Evolutionary conservation across 1,140 invertebrate species (phyloP), one percentile per base, ranked within the genome.

Genomic region (Halyomorpha halys): DNA sequence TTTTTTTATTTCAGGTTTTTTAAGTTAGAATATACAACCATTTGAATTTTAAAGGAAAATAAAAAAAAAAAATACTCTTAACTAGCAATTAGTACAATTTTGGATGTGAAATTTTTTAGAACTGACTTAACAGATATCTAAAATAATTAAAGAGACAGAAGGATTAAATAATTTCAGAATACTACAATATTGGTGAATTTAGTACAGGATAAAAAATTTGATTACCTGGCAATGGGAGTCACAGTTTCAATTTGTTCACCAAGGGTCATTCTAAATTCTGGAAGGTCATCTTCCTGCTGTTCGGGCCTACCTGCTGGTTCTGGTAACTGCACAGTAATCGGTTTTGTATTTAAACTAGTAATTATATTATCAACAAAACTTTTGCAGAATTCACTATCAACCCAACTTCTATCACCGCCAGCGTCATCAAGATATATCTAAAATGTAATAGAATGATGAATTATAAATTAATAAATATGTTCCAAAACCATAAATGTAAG

Each of bases 351-450:
- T 74, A 97, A 94, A 13, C 90, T 91, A 0, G 87, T 89, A 47
- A 86, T 76, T 63, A 98, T 89, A 74, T 97, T 98, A 68, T 96
- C 92, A 0, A 95, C 89, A 77, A 97, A 91, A 34, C 84, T 84
- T 73, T 90, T 88, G 74, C 93, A 97, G 73, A 93, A 88, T 13
- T 91, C 83, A 70, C 88, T 85, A 73, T 97, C 94, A 9, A 97
- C 89, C 93, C 94, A 98, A 62, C 89, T 80, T 60, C 94, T 76
- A 70, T 98, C 94, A 59, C 90, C 90, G 0, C 94, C 74, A 4
- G 93, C 90, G 79, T 98, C 95, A 72, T 98, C 94, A 63, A 97
- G 84, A 73, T 93, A 98, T 0, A 92, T 80, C 84, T 93, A 70
- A 8, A 81, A 75, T 30, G 27, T 30, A 4, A 30, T 30, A 30